Evolutionary conservation across 1,140 invertebrate species (phyloP), one percentile per base, ranked within the genome.

Genomic region (Thaumatotibia leucotreta): DNA sequence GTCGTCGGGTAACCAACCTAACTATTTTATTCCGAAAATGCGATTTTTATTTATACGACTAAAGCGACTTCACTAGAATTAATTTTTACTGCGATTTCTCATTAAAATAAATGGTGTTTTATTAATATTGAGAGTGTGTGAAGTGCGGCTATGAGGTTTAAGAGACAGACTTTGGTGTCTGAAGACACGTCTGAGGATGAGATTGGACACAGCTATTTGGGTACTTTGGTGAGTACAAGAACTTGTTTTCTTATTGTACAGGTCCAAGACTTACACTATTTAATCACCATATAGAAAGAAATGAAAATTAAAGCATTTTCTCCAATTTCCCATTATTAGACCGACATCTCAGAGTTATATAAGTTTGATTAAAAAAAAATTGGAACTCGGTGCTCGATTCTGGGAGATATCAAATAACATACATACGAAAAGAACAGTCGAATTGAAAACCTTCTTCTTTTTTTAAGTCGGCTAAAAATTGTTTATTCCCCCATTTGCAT

Each of bases 131-230:
- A 45, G 39, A 14, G 17, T 45, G n/a, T 8, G 39, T 45, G 39
- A 17, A 6, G 23, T 58, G 52, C 17, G 3, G 29, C 31, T 6
- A 67, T 67, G 66, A 31, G 32, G 45, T 67, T 63, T 4, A 83
- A 80, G 71, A 88, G 81, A 68, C 92, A 86, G 68, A 82, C 67
- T 24, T 58, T 88, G 22, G 84, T 89, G 33, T 89, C 84, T 0
- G 87, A 81, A 45, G 84, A 88, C 4, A 89, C 86, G 0, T 88
- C 87, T 0, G 86, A 88, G 22, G 86, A 88, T 58, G 86, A 89
- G 62, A 88, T 89, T 8, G 86, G 86, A 2, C 86, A 90, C 62
- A 88, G 78, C 67, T 90, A 90, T 70, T 71, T 90, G 66, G 80
- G 88, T 24, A 90, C 88, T 71, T 77, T 90, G 84, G 88, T 90